A percentile compares a stretch with the other conserved stretches of the same genome.
Conservation (phyloP, 2,113 vertebrate genomes). For the Zapus hudsonius region DNA sequence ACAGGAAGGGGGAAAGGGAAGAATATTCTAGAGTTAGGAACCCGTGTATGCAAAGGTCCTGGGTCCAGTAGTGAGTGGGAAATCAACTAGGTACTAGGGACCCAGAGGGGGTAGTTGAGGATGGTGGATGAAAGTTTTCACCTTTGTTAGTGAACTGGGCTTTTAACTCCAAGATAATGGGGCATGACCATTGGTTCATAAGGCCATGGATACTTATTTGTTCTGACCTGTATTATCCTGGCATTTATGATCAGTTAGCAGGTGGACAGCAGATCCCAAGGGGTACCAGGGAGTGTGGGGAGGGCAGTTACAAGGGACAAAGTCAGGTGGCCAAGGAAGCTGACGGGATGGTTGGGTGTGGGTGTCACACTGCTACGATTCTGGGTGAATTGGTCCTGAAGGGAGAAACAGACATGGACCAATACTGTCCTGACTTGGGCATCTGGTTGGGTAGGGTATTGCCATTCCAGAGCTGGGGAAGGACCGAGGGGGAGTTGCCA, state of each 20-base stretch:
- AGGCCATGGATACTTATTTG: background rate
- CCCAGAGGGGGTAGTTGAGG: background rate
- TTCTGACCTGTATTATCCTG: background rate
- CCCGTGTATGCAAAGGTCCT: background rate
- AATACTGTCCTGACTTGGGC: background rate
- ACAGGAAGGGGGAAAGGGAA: background rate
- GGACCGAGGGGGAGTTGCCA: background rate
- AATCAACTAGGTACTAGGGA: background rate
- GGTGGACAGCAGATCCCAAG: background rate
- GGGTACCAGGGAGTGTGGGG: too few species aligned
- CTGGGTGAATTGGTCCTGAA: background rate
- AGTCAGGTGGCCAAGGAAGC: background rate
- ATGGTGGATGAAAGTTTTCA: background rate
- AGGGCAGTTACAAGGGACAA: background rate
- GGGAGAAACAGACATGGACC: accelerated
- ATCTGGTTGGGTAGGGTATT: accelerated
- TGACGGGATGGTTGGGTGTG: background rate
- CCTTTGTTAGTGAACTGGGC: background rate
- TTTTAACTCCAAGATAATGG: background rate
- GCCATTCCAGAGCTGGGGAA: background rate
- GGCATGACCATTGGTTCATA: background rate
- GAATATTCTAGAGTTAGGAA: background rate
- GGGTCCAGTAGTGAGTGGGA: background rate
- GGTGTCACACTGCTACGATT: accelerated
- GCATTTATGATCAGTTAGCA: background rate